phyloP scores from a whole-genome alignment of 2,888 invertebrate genomes.

The Drosophila prolongata region DNA sequence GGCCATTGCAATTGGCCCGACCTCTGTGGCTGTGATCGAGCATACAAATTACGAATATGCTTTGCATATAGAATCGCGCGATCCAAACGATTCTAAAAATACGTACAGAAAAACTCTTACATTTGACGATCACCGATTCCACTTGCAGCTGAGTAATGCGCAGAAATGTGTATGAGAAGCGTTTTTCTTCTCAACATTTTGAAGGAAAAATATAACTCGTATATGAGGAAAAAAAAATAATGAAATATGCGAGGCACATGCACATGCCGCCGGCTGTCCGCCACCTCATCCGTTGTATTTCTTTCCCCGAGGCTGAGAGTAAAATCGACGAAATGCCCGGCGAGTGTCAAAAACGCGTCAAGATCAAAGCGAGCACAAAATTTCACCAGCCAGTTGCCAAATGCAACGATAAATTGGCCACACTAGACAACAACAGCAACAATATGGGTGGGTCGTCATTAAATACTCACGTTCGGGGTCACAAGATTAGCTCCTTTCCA shows the following conservation, averaged over 20 bases:
- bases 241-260: conserved; percentile 66
- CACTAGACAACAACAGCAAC: conserved; percentile 28
- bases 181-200: conserved; percentile 25
- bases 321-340: conserved; percentile 68
- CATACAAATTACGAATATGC: conserved; percentile 35
- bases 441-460: conserved; percentile 4
- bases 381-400: conserved; percentile 69
- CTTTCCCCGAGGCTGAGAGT: conserved; percentile 33
- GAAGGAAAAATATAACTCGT: conserved; percentile 26
- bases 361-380: conserved; percentile 70
- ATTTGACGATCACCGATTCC: conserved; percentile 41
- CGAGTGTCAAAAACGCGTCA: conserved; percentile 77
- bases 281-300: conserved; percentile 6
- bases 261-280: conserved; percentile 59
- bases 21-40: conserved; percentile 32
- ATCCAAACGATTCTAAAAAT: conserved; percentile 41
- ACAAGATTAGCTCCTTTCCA: neutral
- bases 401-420: conserved; percentile 74
- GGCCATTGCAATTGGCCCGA: conserved; percentile 21
- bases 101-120: conserved; percentile 29
- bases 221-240: conserved; percentile 27
- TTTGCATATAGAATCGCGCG: conserved; percentile 50
- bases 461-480: neutral
- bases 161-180: conserved; percentile 57
- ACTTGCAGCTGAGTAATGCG: conserved; percentile 71